Evolutionary conservation across 2,888 invertebrate species (phyloP).

Genomic region (Operophtera brumata): DNA sequence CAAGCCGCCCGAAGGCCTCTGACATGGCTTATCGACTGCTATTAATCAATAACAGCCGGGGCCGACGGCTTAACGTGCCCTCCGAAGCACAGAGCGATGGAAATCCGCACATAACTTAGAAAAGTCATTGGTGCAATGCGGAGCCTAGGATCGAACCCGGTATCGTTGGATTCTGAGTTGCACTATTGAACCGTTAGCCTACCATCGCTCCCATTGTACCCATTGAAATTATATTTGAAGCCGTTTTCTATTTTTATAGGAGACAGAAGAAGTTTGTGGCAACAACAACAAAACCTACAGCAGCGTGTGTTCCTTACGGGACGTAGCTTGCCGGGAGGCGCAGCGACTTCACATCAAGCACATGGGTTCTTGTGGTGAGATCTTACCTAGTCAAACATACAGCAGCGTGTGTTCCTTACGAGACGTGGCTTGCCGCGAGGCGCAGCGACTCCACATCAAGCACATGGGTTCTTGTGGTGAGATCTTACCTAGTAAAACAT

Average conservation of each 20-base stretch:
- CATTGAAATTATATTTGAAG: not conserved
- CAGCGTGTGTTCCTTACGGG: slow-evolving; percentile 90
- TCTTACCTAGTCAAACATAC: slow-evolving; percentile 50
- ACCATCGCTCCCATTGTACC: no score
- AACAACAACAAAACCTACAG: slow-evolving; percentile 92
- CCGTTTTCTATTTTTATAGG: slow-evolving; percentile 43
- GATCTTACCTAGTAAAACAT: not conserved
- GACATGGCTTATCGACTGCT: no score
- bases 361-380: slow-evolving; percentile 90
- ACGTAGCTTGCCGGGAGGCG: slow-evolving; percentile 88
- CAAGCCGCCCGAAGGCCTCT: no score
- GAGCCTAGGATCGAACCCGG: no score
- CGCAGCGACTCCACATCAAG: slow-evolving; percentile 85
- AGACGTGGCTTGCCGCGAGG: slow-evolving; percentile 87
- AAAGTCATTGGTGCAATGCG: no score
- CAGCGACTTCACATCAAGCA: slow-evolving; percentile 87
- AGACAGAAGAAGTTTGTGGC: slow-evolving; percentile 89
- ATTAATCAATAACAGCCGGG: no score
- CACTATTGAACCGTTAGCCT: no score
- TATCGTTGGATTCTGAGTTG: no score
- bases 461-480: slow-evolving; percentile 93
- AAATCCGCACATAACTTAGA: no score
- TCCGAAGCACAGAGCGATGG: no score
- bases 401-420: slow-evolving; percentile 91
- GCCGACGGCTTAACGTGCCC: no score